Base-by-base conservation (phyloP, 2,888 invertebrate genomes). In the Taphrorychus bicolor region DNA sequence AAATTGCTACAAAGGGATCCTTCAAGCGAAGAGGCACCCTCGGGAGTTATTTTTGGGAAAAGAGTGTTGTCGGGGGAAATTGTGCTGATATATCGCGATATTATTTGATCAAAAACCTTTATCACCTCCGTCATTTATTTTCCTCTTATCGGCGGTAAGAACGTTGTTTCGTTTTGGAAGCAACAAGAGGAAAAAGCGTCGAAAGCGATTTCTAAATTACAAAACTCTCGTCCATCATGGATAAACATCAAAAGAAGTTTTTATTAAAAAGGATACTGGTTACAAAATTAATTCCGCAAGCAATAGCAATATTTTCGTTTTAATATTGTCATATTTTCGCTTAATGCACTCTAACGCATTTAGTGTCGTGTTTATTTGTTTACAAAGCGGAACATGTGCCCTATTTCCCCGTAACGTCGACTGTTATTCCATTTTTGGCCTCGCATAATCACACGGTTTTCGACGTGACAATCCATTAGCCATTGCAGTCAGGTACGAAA, bases 71-170 rank as follows among this genome's bases (percentile, higher is more conserved):
- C 17, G 17, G 45, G 45, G 45, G 45, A 45, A 45, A 45, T 45
- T 45, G 45, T 45, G 45, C 45, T 45, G 45, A 45, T 45, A 17
- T 45, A 45, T 45, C 45, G 45, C 45, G 2, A 16, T 45, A 45
- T 45, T 45, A 45, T 17, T 45, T 45, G 16, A 32, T 32, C 45
- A 17, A 17, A 45, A 45, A 45, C 14, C 14, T 45, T 16, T 45
- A 45, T 45, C 14, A 45, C 45, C 45, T 45, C 14, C 16, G 45
- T 45, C 45, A 45, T 45, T 45, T 45, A 45, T 45, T 45, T 45
- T 45, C 45, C 16, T 45, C 5, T 45, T 17, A 45, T 32, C 32
- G 32, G 7, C 32, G 11, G 32, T 11, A 11, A 11, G 11, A 32
- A 32, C 11, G 32, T 9, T 32, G 32, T 32, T 32, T 32, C 32